These are phyloP conservation scores for Noturus placidus DNA, from an alignment of 2,113 vertebrate species.

Conservation along the genomic window DNA sequence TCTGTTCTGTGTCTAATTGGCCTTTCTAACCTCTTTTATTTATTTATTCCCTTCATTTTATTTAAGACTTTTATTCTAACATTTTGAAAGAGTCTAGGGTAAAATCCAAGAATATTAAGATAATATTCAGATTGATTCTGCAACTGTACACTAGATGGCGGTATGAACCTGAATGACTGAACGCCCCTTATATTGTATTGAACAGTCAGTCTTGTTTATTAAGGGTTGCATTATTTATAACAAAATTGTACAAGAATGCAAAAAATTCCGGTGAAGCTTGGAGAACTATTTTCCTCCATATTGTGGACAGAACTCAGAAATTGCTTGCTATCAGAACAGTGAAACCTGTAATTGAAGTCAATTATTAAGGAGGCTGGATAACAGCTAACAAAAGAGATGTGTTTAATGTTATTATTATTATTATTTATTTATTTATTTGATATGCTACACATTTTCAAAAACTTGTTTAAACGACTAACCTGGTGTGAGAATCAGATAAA, in stretches of 20 bases:
- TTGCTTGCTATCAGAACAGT: background rate
- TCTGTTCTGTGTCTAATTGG: background rate
- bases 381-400: background rate
- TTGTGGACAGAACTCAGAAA: background rate
- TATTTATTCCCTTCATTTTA: too few species aligned
- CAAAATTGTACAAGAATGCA: too few species aligned
- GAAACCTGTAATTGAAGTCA: background rate
- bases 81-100: background rate
- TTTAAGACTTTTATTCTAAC: background rate
- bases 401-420: too few species aligned
- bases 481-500: background rate
- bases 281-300: background rate
- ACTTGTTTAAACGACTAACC: background rate
- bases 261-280: background rate
- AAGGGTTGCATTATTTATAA: background rate
- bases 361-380: background rate
- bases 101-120: background rate
- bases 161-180: background rate
- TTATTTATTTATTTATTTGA: too few species aligned
- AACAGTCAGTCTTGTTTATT: too few species aligned
- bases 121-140: background rate
- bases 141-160: slow-evolving; percentile 4
- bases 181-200: background rate
- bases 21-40: background rate
- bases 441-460: background rate